Percentiles rank a stretch among this genome's conserved stretches.
phyloP scores from a whole-genome alignment of 2,113 vertebrate species.

The Phainopepla nitens region DNA sequence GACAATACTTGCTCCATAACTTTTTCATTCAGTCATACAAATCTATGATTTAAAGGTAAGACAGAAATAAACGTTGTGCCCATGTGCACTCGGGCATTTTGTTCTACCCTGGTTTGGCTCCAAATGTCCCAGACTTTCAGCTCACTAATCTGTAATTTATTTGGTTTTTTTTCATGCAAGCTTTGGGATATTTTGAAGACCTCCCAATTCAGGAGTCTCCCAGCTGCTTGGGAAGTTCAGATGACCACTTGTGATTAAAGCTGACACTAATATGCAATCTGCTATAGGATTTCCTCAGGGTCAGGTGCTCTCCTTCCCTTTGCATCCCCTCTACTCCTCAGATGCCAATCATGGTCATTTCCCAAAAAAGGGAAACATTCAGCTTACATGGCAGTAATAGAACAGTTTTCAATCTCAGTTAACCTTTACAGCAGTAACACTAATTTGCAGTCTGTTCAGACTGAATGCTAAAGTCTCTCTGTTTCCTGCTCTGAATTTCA shows the following conservation, averaged over 20 bases:
- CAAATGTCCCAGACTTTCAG: background rate
- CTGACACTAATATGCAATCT: background rate
- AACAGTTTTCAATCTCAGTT: slow-evolving; percentile 51
- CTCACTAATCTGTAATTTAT: background rate
- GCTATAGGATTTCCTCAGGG: background rate
- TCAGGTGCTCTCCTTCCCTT: background rate
- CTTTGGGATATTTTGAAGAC: background rate
- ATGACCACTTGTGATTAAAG: background rate
- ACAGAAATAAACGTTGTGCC: background rate
- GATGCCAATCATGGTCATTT: background rate
- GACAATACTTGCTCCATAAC: background rate
- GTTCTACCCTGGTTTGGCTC: background rate
- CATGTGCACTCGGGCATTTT: background rate
- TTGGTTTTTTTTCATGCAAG: background rate
- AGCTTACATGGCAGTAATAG: background rate
- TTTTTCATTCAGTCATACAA: background rate
- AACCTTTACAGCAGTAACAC: slow-evolving; percentile 42
- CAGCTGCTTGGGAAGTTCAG: background rate
- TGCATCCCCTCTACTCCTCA: background rate
- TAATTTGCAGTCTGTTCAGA: slow-evolving; percentile 31
- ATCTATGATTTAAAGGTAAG: background rate
- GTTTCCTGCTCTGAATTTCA: slow-evolving; percentile 50
- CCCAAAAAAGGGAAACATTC: background rate
- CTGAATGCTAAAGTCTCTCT: background rate
- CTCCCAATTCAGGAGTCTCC: background rate